Evolutionary conservation across 2,113 vertebrate species (phyloP), one percentile per base, ranked within the genome.

Genomic region (Macrotis lagotis): DNA sequence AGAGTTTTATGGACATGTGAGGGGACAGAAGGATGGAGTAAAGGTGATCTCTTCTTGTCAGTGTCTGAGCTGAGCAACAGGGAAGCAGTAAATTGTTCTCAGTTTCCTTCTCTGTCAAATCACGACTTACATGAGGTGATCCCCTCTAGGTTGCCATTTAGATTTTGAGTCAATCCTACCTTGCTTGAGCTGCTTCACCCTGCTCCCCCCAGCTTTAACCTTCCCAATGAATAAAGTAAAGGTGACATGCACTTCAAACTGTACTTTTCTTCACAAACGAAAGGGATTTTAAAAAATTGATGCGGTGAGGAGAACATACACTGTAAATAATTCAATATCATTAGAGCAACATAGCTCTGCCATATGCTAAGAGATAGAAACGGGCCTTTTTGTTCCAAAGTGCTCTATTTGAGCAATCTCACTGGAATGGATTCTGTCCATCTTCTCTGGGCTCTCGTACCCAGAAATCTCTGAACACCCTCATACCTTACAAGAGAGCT

Each of bases 321-420:
- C 37, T 22, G 5, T 74, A 22, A 83, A 24, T n/a, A 83, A 83
- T 44, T 83, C 66, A 44, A n/a, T 8, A 24, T 44, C n/a, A n/a
- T 83, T 8, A n/a, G n/a, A 22, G 66, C 91, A 95, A 59, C 8
- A n/a, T 44, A 83, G 92, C 19, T 88, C 91, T 92, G 88, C 89
- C 92, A 90, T 90, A 7, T 52, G 92, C 3, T 48, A 37, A 95
- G n/a, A 94, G n/a, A 92, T 6, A 2, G 14, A 96, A 92, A 50
- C 51, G 95, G 96, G 91, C 48, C 59, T 91, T 51, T 94, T 93
- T 96, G n/a, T n/a, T 93, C 94, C 48, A 53, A 97, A 95, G 96
- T 16, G 3, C 91, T 31, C 94, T n/a, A 94, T 91, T 50, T 91
- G 92, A 91, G 95, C 91, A 22, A 91, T 96, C 91, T 88, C 95